Conservation (phyloP, 1,140 invertebrate species). For the Lepidurus apus region DNA sequence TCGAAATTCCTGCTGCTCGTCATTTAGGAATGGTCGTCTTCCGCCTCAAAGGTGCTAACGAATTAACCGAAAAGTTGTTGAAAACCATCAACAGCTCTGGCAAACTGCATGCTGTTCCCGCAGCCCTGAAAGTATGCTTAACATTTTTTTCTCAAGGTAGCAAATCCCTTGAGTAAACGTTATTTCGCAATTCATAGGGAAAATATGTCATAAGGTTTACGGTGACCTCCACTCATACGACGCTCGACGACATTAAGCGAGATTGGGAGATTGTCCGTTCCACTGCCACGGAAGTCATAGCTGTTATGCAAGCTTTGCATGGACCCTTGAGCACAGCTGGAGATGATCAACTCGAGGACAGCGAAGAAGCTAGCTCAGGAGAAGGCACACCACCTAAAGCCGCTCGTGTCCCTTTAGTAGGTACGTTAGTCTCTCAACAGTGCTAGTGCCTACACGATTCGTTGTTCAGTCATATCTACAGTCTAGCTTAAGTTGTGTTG, state of each 20-base stretch:
- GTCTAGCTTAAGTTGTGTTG: background rate
- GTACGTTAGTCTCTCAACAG: constrained; percentile 1
- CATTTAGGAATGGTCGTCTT: constrained; percentile 92
- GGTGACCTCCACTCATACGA: constrained; percentile 85
- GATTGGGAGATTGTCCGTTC: constrained; percentile 85
- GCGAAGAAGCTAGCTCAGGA: constrained; percentile 31
- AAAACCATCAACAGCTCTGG: constrained; percentile 80
- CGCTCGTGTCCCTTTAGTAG: constrained; percentile 21
- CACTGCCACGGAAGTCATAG: constrained; percentile 64
- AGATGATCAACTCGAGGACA: constrained; percentile 44
- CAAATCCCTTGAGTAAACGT: constrained; percentile 35
- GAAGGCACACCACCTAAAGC: constrained; percentile 11
- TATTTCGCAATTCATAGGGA: constrained; percentile 47
- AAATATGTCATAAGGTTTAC: constrained; percentile 90
- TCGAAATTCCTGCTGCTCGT: constrained; percentile 82
- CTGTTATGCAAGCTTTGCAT: constrained; percentile 26
- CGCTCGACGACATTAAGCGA: constrained; percentile 74
- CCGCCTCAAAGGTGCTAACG: constrained; percentile 74
- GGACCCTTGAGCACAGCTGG: constrained; percentile 25
- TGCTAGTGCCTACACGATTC: background rate
- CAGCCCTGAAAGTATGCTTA: constrained; percentile 63
- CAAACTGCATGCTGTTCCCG: constrained; percentile 84
- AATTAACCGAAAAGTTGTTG: constrained; percentile 74
- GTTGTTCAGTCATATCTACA: background rate
- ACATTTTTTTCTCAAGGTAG: background rate